Evolutionary conservation across 2,113 vertebrate species (phyloP), one percentile per base, ranked within the genome.

Genomic region (Chiloscyllium plagiosum): DNA sequence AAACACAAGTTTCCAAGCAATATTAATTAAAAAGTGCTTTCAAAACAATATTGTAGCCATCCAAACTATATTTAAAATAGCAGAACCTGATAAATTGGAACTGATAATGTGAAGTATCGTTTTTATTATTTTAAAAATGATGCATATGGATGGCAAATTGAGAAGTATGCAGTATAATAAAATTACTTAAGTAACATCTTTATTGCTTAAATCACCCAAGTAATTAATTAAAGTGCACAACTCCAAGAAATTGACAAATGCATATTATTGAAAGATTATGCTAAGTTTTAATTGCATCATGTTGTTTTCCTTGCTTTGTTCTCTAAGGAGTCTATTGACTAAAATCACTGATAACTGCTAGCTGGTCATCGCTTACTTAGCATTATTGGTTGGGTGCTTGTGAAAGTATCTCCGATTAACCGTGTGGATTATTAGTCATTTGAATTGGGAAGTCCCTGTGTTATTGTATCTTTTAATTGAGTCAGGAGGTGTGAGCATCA

Each of bases 121-220:
- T 76, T 52, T 89, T 52, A 52, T 26, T 89, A 89, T 29, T 89
- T 89, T 89, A 29, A 50, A 89, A 89, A 52, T 89, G 86, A 89
- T 24, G 3, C 50, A 89, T 56, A 13, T 56, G 50, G 26, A 50
- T 52, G 50, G 50, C 10, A 52, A 52, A 89, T 56, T 24, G 7
- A 29, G 24, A 87, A 87, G 10, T 52, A 2, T 87, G 12, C 10
- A 52, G 24, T 52, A 13, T 10, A 13, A 50, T 47, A 22, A 85
- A 50, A 50, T 85, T 2, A 1, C 83, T 87, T 87, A 26, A 47
- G 80, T 89, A 52, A 50, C 86, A 89, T 15, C 50, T 89, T 89
- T 47, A 83, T 10, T 89, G 13, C 50, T 26, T 56, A 56, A 89
- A 89, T 12, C 86, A 89, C 2, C 50, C 47, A 29, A 83, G 85